Conservation (phyloP, 2,888 invertebrate species). For the Leistus spinibarbis region DNA sequence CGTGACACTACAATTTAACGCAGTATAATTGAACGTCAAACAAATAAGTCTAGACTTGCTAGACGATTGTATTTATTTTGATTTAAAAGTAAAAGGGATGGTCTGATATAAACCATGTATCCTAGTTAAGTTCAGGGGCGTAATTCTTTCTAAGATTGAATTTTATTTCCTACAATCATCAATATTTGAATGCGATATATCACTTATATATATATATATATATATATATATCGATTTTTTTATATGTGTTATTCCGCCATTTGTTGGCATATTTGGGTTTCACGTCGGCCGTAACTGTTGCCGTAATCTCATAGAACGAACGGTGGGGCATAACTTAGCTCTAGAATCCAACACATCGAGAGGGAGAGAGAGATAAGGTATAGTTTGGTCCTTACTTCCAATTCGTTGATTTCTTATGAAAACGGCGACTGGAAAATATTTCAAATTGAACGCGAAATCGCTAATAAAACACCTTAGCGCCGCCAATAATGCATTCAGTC, state of each 20-base stretch:
- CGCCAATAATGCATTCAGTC: slow-evolving; percentile 21
- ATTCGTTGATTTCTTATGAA: slow-evolving; percentile 31
- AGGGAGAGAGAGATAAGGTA: background rate
- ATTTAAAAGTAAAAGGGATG: too few relatives aligned
- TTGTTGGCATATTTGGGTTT: background rate
- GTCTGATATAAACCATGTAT: too few relatives aligned
- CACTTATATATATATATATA: background rate
- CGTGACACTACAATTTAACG: too few relatives aligned
- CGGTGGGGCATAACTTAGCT: slow-evolving; percentile 7
- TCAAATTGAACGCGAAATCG: slow-evolving; percentile 40
- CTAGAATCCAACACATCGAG: background rate
- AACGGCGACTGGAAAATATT: slow-evolving; percentile 30
- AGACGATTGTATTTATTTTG: too few relatives aligned
- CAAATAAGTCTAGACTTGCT: too few relatives aligned
- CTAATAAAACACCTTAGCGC: slow-evolving; percentile 38
- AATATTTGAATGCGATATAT: too few relatives aligned
- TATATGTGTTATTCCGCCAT: background rate
- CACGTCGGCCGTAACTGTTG: background rate
- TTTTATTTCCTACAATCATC: background rate
- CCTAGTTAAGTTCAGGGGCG: too few relatives aligned
- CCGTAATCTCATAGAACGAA: slow-evolving; percentile 4
- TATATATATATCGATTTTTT: background rate
- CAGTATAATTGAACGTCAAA: too few relatives aligned
- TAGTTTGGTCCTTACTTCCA: slow-evolving; percentile 26
- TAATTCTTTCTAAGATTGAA: too few relatives aligned